phyloP scores from a whole-genome alignment of 2,888 invertebrate genomes.

The Therioaphis trifolii region DNA sequence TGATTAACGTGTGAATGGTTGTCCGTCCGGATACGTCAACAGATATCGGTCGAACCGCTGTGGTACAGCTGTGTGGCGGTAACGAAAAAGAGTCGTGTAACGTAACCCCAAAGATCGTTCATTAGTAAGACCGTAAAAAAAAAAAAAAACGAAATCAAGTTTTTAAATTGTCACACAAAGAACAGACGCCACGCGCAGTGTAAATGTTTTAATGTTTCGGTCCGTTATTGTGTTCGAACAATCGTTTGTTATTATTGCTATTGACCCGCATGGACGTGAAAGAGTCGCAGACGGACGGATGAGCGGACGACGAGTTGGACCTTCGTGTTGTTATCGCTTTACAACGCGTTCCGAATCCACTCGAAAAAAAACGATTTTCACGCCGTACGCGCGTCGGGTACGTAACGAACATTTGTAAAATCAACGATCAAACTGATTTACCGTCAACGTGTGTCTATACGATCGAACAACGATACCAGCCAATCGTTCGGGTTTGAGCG shows the following conservation, averaged over 20 bases:
- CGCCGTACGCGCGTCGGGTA: too few species aligned
- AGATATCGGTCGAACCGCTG: not conserved
- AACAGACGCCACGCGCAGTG: not conserved
- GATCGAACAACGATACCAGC: too few species aligned
- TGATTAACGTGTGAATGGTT: too few species aligned
- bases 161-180: slow-evolving; percentile 2
- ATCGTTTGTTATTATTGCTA: slow-evolving; percentile 10
- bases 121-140: not conserved
- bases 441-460: too few species aligned
- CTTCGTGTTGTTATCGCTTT: not conserved
- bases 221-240: not conserved
- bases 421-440: too few species aligned
- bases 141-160: not conserved
- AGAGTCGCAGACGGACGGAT: not conserved
- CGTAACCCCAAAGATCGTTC: not conserved
- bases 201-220: slow-evolving; percentile 34
- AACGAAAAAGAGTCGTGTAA: not conserved
- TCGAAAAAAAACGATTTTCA: not conserved
- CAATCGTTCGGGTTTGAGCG: too few species aligned
- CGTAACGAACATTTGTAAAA: too few species aligned
- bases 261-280: not conserved
- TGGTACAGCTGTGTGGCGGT: not conserved
- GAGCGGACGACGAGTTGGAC: not conserved
- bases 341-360: not conserved
- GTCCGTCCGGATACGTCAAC: not conserved